Evolutionary conservation across 1,140 invertebrate genomes (phyloP).

Genomic region (Listronotus oregonensis): DNA sequence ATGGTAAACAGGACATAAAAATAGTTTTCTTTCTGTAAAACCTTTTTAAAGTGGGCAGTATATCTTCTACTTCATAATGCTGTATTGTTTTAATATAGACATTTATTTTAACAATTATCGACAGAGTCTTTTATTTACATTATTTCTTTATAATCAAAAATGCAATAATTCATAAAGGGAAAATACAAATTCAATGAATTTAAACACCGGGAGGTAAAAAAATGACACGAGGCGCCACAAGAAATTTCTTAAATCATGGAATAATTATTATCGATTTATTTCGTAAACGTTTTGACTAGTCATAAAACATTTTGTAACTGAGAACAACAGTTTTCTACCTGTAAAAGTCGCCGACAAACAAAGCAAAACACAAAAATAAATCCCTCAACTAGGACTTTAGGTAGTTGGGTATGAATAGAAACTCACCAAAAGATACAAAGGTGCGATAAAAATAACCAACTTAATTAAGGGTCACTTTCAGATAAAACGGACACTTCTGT

Average conservation of each 20-base stretch:
- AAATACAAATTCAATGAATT: not conserved
- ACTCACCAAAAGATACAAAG: constrained; percentile 3
- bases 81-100: no score
- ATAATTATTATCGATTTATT: constrained; percentile 12
- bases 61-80: no score
- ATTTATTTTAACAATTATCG: no score
- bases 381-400: not conserved
- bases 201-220: constrained; percentile 9
- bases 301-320: constrained; percentile 4
- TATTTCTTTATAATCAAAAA: not conserved
- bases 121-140: not conserved
- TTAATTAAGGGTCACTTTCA: constrained; percentile 15
- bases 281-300: constrained; percentile 9
- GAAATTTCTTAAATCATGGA: constrained; percentile 8
- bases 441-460: constrained; percentile 13
- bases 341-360: constrained; percentile 10
- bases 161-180: constrained; percentile 2
- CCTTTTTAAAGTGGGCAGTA: no score
- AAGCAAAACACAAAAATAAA: constrained; percentile 9
- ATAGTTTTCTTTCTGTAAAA: no score
- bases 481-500: not conserved
- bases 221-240: constrained; percentile 9
- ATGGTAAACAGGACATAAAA: no score
- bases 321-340: constrained; percentile 8
- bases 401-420: constrained; percentile 3